Evolutionary conservation across 2,888 invertebrate genomes (phyloP).

Genomic region (Hanleya hanleyi): DNA sequence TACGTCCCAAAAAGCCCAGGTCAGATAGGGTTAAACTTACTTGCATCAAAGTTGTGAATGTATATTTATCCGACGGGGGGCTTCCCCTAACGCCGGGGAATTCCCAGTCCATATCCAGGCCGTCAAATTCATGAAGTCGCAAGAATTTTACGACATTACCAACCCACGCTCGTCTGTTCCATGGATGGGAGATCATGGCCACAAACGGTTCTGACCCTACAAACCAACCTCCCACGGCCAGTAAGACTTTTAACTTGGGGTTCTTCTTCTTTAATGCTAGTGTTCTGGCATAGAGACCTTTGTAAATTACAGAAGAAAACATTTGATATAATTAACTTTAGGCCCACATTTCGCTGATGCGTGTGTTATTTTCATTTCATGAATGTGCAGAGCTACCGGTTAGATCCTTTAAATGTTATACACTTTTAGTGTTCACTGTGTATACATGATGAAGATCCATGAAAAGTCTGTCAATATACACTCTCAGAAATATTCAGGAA

Average conservation of each 20-base stretch:
- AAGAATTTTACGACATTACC: conserved; percentile 48
- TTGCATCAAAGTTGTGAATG: conserved; percentile 13
- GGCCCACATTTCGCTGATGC: too few relatives aligned
- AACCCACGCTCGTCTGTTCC: conserved; percentile 37
- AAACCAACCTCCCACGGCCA: conserved; percentile 94
- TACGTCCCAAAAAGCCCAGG: too few relatives aligned
- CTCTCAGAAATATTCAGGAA: too few relatives aligned
- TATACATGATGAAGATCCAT: too few relatives aligned
- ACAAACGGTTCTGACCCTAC: conserved; percentile 47
- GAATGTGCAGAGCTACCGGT: too few relatives aligned
- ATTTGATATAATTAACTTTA: too few relatives aligned
- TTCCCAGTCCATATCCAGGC: conserved; percentile 22
- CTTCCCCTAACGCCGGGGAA: conserved; percentile 18
- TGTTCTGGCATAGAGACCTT: conserved; percentile 82
- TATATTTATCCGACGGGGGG: conserved; percentile 7
- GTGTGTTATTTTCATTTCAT: too few relatives aligned
- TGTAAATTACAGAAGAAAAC: neutral
- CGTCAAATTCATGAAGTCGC: conserved; percentile 20
- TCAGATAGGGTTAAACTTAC: too few relatives aligned
- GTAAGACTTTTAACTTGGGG: conserved; percentile 83
- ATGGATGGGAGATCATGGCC: conserved; percentile 22
- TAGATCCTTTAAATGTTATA: too few relatives aligned
- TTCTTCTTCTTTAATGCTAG: conserved; percentile 79
- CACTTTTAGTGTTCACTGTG: too few relatives aligned
- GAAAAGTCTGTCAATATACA: too few relatives aligned